Evolutionary conservation across 1,140 invertebrate genomes (phyloP).

Genomic region (Micrasema minimum): DNA sequence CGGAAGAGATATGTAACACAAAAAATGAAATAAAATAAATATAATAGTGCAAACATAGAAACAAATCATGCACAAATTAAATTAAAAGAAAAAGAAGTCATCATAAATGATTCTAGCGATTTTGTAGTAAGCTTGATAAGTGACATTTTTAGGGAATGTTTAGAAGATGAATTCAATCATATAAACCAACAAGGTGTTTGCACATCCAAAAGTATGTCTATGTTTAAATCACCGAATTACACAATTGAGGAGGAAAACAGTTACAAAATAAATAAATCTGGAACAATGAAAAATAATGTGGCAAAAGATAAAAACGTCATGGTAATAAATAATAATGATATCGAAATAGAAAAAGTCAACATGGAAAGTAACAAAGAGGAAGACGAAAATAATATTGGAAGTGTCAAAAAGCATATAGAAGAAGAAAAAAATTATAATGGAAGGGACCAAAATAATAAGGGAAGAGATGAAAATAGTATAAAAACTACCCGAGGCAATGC

Average conservation of each 20-base stretch:
- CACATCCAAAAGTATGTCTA: slow-evolving; percentile 24
- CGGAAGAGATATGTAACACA: neutral
- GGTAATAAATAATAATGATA: too few relatives aligned
- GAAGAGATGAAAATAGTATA: too few relatives aligned
- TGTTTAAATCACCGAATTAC: slow-evolving; percentile 13
- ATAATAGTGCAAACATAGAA: too few relatives aligned
- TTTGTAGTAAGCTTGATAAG: neutral
- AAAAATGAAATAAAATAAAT: neutral
- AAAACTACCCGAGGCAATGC: too few relatives aligned
- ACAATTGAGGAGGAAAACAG: too few relatives aligned
- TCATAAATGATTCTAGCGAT: too few relatives aligned
- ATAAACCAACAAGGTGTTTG: slow-evolving; percentile 10
- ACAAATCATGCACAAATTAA: too few relatives aligned
- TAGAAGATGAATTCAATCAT: slow-evolving; percentile 13
- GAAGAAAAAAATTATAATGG: too few relatives aligned
- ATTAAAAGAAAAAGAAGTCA: neutral
- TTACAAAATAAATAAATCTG: neutral
- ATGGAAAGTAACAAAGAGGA: neutral
- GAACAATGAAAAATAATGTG: neutral
- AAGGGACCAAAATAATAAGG: too few relatives aligned
- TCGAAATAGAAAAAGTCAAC: too few relatives aligned
- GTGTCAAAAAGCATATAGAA: too few relatives aligned
- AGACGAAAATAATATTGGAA: neutral
- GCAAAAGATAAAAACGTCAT: too few relatives aligned
- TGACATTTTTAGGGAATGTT: slow-evolving; percentile 15